Evolutionary conservation across 2,888 invertebrate genomes (phyloP).

Genomic region (Coenonympha arcania): DNA sequence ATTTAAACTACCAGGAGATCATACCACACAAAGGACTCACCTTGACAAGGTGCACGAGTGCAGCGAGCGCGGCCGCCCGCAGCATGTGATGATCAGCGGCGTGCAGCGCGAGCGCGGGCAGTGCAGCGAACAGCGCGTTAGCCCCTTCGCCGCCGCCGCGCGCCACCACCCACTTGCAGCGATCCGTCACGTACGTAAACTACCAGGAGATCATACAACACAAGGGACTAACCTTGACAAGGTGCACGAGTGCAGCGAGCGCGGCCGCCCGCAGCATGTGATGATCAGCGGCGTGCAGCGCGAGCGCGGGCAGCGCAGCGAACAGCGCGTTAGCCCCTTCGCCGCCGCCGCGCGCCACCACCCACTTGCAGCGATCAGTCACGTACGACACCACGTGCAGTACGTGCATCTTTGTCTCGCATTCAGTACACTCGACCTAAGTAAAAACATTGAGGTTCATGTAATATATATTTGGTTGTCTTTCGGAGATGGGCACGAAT

Average conservation of each 20-base stretch:
- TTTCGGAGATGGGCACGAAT: too few relatives aligned
- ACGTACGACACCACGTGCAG: conserved; percentile 91
- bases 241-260: conserved; percentile 87
- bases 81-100: conserved; percentile 91
- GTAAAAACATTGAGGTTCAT: neutral
- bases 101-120: conserved; percentile 91
- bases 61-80: conserved; percentile 90
- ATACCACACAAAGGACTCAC: conserved; percentile 42
- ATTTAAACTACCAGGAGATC: neutral
- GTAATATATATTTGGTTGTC: neutral
- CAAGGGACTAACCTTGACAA: conserved; percentile 79
- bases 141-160: conserved; percentile 33
- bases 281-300: conserved; percentile 90
- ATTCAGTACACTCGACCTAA: conserved; percentile 89
- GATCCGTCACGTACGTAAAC: neutral
- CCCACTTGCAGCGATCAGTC: conserved; percentile 87
- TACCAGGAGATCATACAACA: conserved; percentile 1
- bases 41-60: conserved; percentile 61
- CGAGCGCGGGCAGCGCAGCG: conserved; percentile 88
- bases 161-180: neutral
- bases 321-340: conserved; percentile 79
- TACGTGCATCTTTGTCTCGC: conserved; percentile 97
- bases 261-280: conserved; percentile 93
- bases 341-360: conserved; percentile 86
- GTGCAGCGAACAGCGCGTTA: conserved; percentile 65